A percentile compares a stretch with the other conserved stretches of the same genome.
Conservation (phyloP, 2,797 vertebrate genomes). For the Sebastes vulpes region DNA sequence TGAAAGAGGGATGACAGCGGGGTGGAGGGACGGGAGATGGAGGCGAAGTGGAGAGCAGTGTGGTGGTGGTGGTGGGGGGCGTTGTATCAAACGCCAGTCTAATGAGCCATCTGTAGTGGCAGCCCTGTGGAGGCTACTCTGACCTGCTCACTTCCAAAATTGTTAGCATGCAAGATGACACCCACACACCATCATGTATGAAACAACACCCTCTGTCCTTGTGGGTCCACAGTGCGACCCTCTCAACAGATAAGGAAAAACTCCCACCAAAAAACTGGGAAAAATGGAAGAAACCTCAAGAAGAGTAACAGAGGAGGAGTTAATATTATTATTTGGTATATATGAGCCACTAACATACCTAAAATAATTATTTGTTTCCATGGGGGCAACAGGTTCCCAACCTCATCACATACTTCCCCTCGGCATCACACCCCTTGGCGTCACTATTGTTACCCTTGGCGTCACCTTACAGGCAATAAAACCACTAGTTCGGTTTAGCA, state of each 20-base stretch:
- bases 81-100: constrained; percentile 64
- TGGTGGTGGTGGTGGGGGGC: neutral
- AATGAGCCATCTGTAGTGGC: constrained; percentile 81
- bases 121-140: constrained; percentile 55
- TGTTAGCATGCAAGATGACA: constrained; percentile 4
- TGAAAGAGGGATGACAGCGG: constrained; percentile 66
- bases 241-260: too few relatives aligned
- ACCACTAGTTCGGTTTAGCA: too few relatives aligned
- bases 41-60: constrained; percentile 13
- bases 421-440: too few relatives aligned
- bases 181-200: neutral
- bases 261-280: too few relatives aligned
- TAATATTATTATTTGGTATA: neutral
- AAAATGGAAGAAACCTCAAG: too few relatives aligned
- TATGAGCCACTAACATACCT: neutral
- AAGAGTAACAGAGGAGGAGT: too few relatives aligned
- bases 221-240: too few relatives aligned
- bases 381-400: too few relatives aligned
- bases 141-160: constrained; percentile 55
- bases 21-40: constrained; percentile 51
- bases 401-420: too few relatives aligned
- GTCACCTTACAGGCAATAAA: too few relatives aligned
- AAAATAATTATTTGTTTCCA: neutral
- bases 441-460: too few relatives aligned
- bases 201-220: too few relatives aligned